Conservation (phyloP, 2,113 vertebrate genomes). For the Hydrochoerus hydrochaeris region DNA sequence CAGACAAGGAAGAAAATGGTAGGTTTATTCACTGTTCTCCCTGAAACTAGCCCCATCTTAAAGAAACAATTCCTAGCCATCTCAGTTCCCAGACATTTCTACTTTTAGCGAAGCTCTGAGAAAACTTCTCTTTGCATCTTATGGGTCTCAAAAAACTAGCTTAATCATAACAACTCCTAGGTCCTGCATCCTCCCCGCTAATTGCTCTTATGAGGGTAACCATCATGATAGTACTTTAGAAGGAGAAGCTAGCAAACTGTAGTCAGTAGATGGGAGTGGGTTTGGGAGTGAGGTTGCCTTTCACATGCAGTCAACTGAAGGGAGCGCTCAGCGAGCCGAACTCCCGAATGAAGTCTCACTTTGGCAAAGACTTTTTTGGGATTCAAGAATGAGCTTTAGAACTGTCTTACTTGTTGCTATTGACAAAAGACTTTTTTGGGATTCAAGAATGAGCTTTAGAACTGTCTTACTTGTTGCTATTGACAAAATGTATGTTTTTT, state of each 20-base stretch:
- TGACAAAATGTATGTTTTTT: slow-evolving; percentile 79
- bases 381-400: slow-evolving; percentile 28
- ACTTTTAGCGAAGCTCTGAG: not conserved
- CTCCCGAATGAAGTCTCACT: not conserved
- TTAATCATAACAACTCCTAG: not conserved
- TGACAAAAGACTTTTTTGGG: slow-evolving; percentile 61
- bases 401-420: not conserved
- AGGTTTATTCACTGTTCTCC: not conserved
- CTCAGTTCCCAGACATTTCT: not conserved
- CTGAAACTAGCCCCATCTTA: not conserved
- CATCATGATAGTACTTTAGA: not conserved
- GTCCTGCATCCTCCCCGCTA: not conserved
- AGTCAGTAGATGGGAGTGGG: not conserved
- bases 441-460: slow-evolving; percentile 27
- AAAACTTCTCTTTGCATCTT: not conserved
- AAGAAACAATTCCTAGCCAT: not conserved
- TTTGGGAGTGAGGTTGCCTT: not conserved
- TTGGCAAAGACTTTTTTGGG: slow-evolving; percentile 26
- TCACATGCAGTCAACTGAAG: not conserved
- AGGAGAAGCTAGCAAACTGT: not conserved
- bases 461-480: not conserved
- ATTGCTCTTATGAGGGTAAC: not conserved
- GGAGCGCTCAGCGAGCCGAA: not conserved
- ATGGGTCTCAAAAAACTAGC: not conserved
- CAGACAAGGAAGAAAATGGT: not conserved